Evolutionary conservation across 1,140 invertebrate genomes (phyloP), one percentile per base, ranked within the genome.

Genomic region (Pentalonia nigronervosa): DNA sequence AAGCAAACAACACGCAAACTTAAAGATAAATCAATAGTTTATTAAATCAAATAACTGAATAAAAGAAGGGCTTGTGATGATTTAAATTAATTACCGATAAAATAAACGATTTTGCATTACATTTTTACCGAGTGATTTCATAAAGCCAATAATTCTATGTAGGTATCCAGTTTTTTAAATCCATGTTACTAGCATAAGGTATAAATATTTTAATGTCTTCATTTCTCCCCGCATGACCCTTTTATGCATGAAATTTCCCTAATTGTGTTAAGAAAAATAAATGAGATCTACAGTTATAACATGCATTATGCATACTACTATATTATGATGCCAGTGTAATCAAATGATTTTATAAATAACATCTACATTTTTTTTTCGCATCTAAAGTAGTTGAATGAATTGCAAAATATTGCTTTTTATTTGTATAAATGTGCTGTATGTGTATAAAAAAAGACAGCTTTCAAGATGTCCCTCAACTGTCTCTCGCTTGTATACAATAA

Each of bases 401-500:
- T 67, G 30, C n/a, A 67, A 67, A 67, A 76, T 76, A 76, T 76
- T 76, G 60, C 60, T 76, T 76, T 76, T 76, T 76, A 76, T 76
- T 34, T n/a, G 14, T 76, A 76, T 76, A 76, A n/a, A 14, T 20
- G 4, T 53, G 21, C 21, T 53, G 21, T 36, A 23, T 41, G 36
- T 36, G 36, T 21, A 21, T 34, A 41, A 83, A 41, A 41, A 84
- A 84, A 84, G 7, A 45, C 36, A 4, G 83, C 21, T 86, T 86
- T 86, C 83, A 21, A 86, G 83, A 25, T 11, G 41, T 86, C 41
- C 9, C 36, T 86, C 36, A 86, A 86, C 83, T 41, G 83, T 86
- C 41, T 86, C 83, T 86, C 36, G 45, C 36, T 86, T 86, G 21
- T 45, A 86, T 86, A 86, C 23, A 86, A 86, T 86, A 86, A 25